Base-by-base conservation (phyloP, 37 sponge, comb jelly and placozoan genomes). In the Theonella swinhoei region DNA sequence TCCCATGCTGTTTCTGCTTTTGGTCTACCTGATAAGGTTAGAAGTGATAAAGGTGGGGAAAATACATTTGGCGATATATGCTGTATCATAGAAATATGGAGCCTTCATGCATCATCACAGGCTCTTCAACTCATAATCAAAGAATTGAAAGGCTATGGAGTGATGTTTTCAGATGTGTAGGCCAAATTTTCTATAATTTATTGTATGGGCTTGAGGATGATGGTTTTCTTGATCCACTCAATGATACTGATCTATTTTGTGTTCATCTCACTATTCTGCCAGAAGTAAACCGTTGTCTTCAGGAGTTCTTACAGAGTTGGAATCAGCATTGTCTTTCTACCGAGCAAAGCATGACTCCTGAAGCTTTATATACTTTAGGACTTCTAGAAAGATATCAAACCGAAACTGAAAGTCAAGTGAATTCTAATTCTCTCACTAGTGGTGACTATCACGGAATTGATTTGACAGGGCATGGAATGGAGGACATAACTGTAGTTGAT, bases 91-190 rank as follows among this genome's bases (percentile, higher is more conserved):
- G n/a, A n/a, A n/a, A n/a, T n/a, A n/a, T n/a, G n/a, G n/a, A n/a
- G n/a, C n/a, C n/a, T n/a, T n/a, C n/a, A n/a, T n/a, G n/a, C n/a
- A n/a, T n/a, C n/a, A n/a, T n/a, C n/a, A n/a, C n/a, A n/a, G 90
- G 90, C 3, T 36, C 74, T 58, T 82, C 83, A 0, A 71, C 70
- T 28, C 90, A 89, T 33, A 89, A 89, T 73, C 73, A 89, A 37
- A 42, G 84, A 28, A 89, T 89, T 42, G 90, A 89, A 43, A 67
- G 84, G 24, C 38, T 89, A 24, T 89, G 90, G 90, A 8, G 90
- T 0, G 80, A 89, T 72, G 84, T 89, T 19, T 29, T 29, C 58
- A 37, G 78, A 30, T 61, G 75, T 64, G 90, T 89, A 17, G 35
- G 60, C n/a, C 4, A 31, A n/a, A 22, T 23, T 31, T 89, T 60